Percentiles rank a stretch among this genome's conserved stretches.
These are phyloP conservation scores for Tethya wilhelma DNA, from an alignment of 37 sponge, comb jelly and placozoan species.

Conservation along the genomic window DNA sequence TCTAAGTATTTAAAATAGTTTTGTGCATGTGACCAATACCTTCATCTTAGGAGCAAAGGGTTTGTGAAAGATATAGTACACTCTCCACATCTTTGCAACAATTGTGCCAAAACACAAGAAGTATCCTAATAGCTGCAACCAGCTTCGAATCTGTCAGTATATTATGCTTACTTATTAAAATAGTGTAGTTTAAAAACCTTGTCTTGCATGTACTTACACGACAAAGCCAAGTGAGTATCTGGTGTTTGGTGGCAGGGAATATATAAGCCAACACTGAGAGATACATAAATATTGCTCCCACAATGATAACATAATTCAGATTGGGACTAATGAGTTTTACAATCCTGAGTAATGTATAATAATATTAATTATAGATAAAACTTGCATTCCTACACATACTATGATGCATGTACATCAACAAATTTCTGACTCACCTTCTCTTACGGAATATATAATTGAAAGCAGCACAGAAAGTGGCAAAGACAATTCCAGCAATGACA, in stretches of 20 bases:
- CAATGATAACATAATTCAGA: conserved; percentile 56
- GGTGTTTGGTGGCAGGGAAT: not conserved
- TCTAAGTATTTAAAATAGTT: not conserved
- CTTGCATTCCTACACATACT: too few relatives aligned
- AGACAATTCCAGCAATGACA: conserved; percentile 25
- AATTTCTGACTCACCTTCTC: conserved; percentile 61
- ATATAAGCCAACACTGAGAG: conserved; percentile 19
- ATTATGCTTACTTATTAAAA: too few relatives aligned
- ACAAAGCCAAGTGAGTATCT: conserved; percentile 1
- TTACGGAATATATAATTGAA: conserved; percentile 66
- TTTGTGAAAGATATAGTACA: conserved; percentile 53
- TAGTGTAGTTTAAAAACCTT: too few relatives aligned
- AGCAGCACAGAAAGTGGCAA: conserved; percentile 27
- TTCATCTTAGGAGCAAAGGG: conserved; percentile 20
- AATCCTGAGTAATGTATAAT: conserved; percentile 18
- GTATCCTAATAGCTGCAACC: conserved; percentile 36
- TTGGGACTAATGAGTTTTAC: conserved; percentile 64
- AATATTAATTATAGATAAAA: too few relatives aligned
- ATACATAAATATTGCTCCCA: conserved; percentile 36
- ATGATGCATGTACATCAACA: too few relatives aligned
- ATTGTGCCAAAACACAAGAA: conserved; percentile 54
- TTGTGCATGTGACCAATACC: not conserved
- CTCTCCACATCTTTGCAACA: conserved; percentile 46
- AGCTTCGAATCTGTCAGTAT: conserved; percentile 39
- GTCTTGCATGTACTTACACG: conserved; percentile 46